Conservation (phyloP, 2,888 invertebrate genomes). For the Ptilodon capucinus region DNA sequence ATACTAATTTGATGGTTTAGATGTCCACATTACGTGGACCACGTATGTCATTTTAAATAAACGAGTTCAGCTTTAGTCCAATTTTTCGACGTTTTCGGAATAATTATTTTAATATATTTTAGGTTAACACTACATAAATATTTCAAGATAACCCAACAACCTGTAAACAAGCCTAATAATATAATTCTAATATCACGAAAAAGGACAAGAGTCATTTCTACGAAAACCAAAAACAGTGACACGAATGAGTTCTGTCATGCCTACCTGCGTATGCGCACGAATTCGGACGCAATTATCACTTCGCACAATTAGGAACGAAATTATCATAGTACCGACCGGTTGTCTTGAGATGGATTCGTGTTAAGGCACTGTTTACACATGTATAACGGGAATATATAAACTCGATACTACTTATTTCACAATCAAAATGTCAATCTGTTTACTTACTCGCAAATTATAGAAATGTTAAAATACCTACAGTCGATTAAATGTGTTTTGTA, state of each 20-base stretch:
- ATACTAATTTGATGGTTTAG: too few relatives aligned
- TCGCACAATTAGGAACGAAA: constrained; percentile 41
- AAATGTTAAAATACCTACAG: too few relatives aligned
- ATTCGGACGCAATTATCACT: constrained; percentile 10
- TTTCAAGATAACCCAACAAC: too few relatives aligned
- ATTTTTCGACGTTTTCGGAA: too few relatives aligned
- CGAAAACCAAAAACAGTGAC: neutral
- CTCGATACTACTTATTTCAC: neutral
- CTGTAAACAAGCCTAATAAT: too few relatives aligned
- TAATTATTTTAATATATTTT: too few relatives aligned
- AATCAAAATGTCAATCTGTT: neutral
- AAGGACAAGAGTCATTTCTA: neutral
- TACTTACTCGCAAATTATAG: too few relatives aligned
- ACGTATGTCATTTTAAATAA: too few relatives aligned
- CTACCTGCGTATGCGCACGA: neutral
- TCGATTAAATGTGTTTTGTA: too few relatives aligned
- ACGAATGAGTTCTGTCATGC: neutral
- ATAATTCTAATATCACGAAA: neutral
- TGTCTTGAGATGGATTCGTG: constrained; percentile 13
- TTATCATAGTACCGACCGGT: constrained; percentile 45
- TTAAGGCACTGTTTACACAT: constrained; percentile 4
- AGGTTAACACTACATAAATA: too few relatives aligned
- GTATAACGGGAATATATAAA: neutral
- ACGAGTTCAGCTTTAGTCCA: too few relatives aligned
- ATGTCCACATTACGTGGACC: too few relatives aligned